Percentiles rank a stretch among this genome's conserved stretches.
Evolutionary conservation across 2,113 vertebrate genomes (phyloP).

Genomic region (Narcine bancroftii): DNA sequence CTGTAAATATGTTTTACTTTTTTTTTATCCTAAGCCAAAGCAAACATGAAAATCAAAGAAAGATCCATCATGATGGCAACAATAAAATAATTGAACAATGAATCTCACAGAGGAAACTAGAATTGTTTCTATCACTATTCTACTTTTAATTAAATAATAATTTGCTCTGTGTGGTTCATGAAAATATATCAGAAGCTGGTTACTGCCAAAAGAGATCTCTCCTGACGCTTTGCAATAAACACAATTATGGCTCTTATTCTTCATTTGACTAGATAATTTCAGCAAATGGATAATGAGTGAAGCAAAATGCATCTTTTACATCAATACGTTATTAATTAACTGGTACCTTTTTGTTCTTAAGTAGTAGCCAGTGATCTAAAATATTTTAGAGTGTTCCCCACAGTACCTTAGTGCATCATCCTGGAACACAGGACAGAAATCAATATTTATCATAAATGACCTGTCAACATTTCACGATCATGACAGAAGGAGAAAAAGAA

Average conservation of each 20-base stretch:
- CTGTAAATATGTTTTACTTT: not conserved
- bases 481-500: no score
- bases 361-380: not conserved
- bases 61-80: not conserved
- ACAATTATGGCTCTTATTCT: not conserved
- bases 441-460: no score
- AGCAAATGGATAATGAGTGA: not conserved
- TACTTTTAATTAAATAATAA: not conserved
- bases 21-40: not conserved
- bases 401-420: no score
- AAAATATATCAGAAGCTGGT: not conserved
- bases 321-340: not conserved
- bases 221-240: not conserved
- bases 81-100: slow-evolving; percentile 15
- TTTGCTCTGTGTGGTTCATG: not conserved
- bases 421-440: no score
- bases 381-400: not conserved
- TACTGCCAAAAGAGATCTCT: not conserved
- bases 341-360: not conserved
- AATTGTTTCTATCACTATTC: not conserved
- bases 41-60: not conserved
- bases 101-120: not conserved
- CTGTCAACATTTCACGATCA: no score
- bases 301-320: not conserved
- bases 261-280: not conserved